A percentile compares a stretch with the other conserved stretches of the same genome.
These are phyloP conservation scores for Coenobita brevimanus DNA, from an alignment of 1,140 invertebrate species.

Conservation along the genomic window DNA sequence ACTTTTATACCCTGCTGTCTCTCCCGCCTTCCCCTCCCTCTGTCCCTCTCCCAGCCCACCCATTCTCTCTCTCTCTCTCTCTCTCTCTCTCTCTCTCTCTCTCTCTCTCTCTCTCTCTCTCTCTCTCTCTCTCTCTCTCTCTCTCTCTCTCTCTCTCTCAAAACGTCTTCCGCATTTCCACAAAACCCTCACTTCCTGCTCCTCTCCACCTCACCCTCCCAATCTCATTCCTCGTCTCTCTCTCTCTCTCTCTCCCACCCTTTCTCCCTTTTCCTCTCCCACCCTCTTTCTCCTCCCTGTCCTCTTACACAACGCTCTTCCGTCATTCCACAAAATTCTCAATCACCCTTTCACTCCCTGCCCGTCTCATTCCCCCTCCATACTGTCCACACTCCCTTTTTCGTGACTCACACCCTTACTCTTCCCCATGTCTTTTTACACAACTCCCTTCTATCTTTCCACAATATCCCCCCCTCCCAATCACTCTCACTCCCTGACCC, in stretches of 20 bases:
- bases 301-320: background rate
- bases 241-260: background rate
- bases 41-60: background rate
- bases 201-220: background rate
- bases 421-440: too few relatives aligned
- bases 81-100: background rate
- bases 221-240: background rate
- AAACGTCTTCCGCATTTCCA: background rate
- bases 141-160: background rate
- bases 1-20: background rate
- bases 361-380: too few relatives aligned
- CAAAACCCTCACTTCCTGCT: background rate
- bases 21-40: too few relatives aligned
- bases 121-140: background rate
- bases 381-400: too few relatives aligned
- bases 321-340: too few relatives aligned
- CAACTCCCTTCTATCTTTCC: too few relatives aligned
- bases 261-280: background rate
- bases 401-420: too few relatives aligned
- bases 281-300: background rate
- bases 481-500: too few relatives aligned
- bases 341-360: too few relatives aligned
- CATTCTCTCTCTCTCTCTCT: background rate
- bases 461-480: too few relatives aligned
- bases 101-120: background rate